Conservation (phyloP, 2,797 vertebrate genomes). For the Phalanger gymnotis region DNA sequence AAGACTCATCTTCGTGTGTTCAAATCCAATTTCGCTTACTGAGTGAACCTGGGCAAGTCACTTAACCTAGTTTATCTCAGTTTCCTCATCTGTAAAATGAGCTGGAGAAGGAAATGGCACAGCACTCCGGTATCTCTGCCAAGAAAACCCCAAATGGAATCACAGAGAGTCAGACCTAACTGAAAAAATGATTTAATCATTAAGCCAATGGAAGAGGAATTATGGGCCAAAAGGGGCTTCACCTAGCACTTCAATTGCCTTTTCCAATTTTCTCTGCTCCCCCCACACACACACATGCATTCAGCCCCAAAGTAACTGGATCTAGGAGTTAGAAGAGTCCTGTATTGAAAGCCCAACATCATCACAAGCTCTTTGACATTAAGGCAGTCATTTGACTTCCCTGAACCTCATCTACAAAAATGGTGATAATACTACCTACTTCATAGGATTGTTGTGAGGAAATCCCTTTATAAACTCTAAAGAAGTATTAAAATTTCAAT, state of each 20-base stretch:
- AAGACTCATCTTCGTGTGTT: neutral
- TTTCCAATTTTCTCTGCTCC: neutral
- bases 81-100: neutral
- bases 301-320: neutral
- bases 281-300: neutral
- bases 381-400: neutral
- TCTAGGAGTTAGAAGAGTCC: neutral
- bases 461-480: neutral
- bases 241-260: neutral
- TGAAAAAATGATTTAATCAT: neutral
- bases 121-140: neutral
- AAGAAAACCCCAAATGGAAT: neutral
- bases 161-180: neutral
- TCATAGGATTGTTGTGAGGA: neutral
- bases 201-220: neutral
- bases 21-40: rapidly evolving
- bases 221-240: neutral
- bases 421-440: neutral
- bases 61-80: neutral
- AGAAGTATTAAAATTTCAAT: neutral
- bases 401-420: neutral
- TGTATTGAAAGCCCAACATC: neutral
- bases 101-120: neutral
- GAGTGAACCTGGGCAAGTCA: rapidly evolving
- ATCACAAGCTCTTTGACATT: neutral